Evolutionary conservation across 2,113 vertebrate genomes (phyloP), one percentile per base, ranked within the genome.

Genomic region (Malurus cyaneus): DNA sequence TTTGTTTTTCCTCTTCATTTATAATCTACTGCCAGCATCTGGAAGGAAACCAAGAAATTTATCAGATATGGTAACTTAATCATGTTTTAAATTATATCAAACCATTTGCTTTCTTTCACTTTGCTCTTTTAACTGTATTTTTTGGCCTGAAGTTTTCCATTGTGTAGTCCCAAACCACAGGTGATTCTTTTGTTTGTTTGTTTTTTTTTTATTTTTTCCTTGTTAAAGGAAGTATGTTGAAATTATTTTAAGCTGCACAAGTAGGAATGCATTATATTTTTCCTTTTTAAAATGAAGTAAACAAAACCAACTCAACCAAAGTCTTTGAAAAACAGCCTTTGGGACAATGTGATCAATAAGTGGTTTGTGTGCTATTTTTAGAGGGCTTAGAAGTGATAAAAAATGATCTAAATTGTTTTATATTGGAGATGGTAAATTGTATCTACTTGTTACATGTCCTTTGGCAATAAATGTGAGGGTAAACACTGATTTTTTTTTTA

Each of bases 71-170:
- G 14, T 60, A 89, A 56, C 36, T 52, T 81, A 47, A 64, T 80
- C 0, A 59, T 52, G 11, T 67, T 79, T 89, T 76, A 65, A 79
- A 18, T 66, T 73, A 17, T 52, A 93, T 67, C 28, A 80, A 69
- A 10, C 46, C 5, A 5, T 80, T 89, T 80, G 16, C 28, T 88
- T 83, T 80, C 39, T 78, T 44, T 59, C 44, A 62, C 12, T 90
- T 72, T 66, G 20, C 39, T 2, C 0, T 0, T 54, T 78, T 21
- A 82, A 60, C 41, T 53, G 32, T 59, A n/a, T 52, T 29, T 83
- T 94, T 89, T 93, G 19, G 36, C 41, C 78, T 84, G 86, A 93
- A 71, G 34, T 92, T 86, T 94, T 94, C 84, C 36, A 80, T 70
- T 86, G 24, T 76, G 23, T 53, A 53, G 28, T 86, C 31, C 19